These are phyloP conservation scores for Caenorhabditis sp. DNA, from an alignment of 2,888 invertebrate genomes.

Conservation along the genomic window DNA sequence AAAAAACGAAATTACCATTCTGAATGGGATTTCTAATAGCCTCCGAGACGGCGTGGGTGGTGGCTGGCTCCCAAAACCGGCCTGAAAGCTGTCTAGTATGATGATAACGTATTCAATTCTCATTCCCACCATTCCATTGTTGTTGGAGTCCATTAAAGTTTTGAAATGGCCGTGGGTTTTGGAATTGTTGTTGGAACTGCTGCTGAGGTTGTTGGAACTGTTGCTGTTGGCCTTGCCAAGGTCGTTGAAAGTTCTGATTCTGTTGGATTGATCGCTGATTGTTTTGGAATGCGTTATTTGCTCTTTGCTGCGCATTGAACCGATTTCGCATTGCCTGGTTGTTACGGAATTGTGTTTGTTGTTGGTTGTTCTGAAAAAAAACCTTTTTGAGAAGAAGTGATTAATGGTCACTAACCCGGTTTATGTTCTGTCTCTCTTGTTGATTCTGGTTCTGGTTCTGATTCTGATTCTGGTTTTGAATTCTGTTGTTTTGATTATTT, in stretches of 20 bases:
- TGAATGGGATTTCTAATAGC: slow-evolving; percentile 37
- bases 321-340: slow-evolving; percentile 45
- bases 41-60: slow-evolving; percentile 4
- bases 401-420: slow-evolving; percentile 19
- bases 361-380: slow-evolving; percentile 40
- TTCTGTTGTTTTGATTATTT: slow-evolving; percentile 14
- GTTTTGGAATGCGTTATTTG: slow-evolving; percentile 38
- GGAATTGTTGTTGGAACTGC: slow-evolving; percentile 38
- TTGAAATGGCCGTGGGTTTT: slow-evolving; percentile 35
- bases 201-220: slow-evolving; percentile 27
- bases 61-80: slow-evolving; percentile 41
- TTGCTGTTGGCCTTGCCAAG: slow-evolving; percentile 30
- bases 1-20: slow-evolving; percentile 12
- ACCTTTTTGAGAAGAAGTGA: no score
- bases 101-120: not conserved
- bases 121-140: slow-evolving; percentile 43
- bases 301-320: slow-evolving; percentile 45
- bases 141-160: slow-evolving; percentile 28
- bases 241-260: slow-evolving; percentile 21
- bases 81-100: slow-evolving; percentile 14
- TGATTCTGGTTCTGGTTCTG: slow-evolving; percentile 24
- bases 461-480: slow-evolving; percentile 12
- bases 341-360: slow-evolving; percentile 48
- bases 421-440: slow-evolving; percentile 33
- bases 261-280: slow-evolving; percentile 19